These are phyloP conservation scores for Lonchura striata DNA, from an alignment of 2,113 vertebrate genomes.

Conservation along the genomic window DNA sequence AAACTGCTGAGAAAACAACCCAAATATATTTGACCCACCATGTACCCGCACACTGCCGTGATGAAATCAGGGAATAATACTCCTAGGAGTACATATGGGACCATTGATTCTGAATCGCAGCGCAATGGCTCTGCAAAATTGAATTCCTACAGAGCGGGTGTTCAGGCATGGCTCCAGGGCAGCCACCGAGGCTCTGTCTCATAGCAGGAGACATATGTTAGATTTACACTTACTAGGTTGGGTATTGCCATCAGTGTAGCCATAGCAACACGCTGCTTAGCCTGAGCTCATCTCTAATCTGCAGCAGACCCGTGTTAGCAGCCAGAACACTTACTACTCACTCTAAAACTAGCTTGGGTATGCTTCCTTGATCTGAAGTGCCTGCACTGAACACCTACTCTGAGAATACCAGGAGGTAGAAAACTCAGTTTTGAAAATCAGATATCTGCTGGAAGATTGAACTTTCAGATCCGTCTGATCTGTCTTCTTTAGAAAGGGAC, in stretches of 20 bases:
- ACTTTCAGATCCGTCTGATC: background rate
- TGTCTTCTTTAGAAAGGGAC: background rate
- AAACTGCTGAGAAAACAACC: slow-evolving; percentile 1
- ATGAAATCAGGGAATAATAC: background rate
- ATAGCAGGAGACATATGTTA: slow-evolving; percentile 6
- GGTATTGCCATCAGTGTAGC: background rate
- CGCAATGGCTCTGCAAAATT: background rate
- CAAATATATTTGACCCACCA: background rate
- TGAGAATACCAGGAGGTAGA: background rate
- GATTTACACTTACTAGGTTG: slow-evolving; percentile 10
- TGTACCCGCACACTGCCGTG: background rate
- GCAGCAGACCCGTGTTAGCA: fast-evolving
- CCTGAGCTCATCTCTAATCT: background rate
- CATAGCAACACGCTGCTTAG: slow-evolving; percentile 20
- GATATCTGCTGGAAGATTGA: background rate
- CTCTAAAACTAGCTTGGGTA: background rate
- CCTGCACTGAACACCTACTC: background rate
- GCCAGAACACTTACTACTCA: background rate
- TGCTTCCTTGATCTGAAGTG: background rate
- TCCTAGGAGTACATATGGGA: background rate
- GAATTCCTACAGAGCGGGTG: background rate
- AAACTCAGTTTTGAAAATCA: background rate
- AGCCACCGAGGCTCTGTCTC: background rate
- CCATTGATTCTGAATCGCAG: background rate
- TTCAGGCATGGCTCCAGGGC: slow-evolving; percentile 14